Percentiles rank a stretch among this genome's conserved stretches.
These are phyloP conservation scores for Muscidifurax raptorellus DNA, from an alignment of 1,140 invertebrate species.

Conservation along the genomic window DNA sequence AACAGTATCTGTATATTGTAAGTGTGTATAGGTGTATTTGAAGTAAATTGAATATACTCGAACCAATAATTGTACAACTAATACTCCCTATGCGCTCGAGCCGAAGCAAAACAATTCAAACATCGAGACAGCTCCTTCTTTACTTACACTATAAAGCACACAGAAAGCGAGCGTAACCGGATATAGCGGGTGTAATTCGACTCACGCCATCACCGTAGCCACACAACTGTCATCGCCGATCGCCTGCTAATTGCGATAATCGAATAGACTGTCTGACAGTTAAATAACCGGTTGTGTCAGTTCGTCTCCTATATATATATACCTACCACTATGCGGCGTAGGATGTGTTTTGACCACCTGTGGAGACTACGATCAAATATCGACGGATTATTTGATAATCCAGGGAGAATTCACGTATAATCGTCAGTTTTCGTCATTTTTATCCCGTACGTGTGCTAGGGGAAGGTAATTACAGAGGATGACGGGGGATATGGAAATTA, in stretches of 20 bases:
- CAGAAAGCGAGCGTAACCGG: neutral
- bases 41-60: neutral
- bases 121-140: neutral
- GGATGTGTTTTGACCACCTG: neutral
- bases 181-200: conserved; percentile 9
- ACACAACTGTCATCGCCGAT: neutral
- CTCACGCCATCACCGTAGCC: neutral
- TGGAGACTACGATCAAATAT: neutral
- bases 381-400: neutral
- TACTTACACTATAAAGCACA: neutral
- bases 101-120: neutral
- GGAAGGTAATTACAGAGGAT: too few relatives aligned
- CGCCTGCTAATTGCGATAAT: conserved; percentile 37
- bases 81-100: neutral
- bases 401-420: neutral
- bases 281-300: neutral
- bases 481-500: too few relatives aligned
- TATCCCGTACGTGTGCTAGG: neutral
- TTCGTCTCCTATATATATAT: neutral
- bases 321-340: neutral
- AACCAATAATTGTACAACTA: neutral
- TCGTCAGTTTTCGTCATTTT: neutral
- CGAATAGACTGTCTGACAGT: conserved; percentile 8
- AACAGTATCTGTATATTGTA: too few relatives aligned
- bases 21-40: too few relatives aligned